phyloP scores from a whole-genome alignment of 2,888 invertebrate species.

The Stenurella melanura region DNA sequence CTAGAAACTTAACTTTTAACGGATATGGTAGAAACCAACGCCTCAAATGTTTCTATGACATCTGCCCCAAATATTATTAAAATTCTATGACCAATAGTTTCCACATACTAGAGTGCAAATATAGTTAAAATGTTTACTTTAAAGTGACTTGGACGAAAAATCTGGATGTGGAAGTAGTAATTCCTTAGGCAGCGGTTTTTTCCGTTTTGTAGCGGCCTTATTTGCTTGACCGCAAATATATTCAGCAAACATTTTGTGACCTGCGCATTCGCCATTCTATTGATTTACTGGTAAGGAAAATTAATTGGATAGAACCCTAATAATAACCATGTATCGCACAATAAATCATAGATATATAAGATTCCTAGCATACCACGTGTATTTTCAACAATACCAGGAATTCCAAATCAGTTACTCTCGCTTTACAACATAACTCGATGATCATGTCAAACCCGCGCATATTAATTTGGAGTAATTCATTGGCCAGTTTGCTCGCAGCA shows the following conservation, averaged over 20 bases:
- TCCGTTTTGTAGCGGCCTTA: no score
- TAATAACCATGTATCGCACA: constrained; percentile 5
- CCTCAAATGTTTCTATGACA: no score
- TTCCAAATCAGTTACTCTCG: constrained; percentile 20
- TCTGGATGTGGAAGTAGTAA: no score
- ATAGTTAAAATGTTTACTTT: no score
- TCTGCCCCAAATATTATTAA: no score
- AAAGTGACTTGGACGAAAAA: no score
- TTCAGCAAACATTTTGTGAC: background rate
- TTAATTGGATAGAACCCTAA: constrained; percentile 27
- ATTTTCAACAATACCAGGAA: constrained; percentile 47
- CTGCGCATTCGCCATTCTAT: constrained; percentile 29
- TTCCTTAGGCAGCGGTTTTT: no score
- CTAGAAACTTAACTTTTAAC: no score
- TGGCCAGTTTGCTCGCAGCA: constrained; percentile 8
- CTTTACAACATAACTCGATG: constrained; percentile 5
- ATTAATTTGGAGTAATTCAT: constrained; percentile 30
- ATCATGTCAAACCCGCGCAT: constrained; percentile 20
- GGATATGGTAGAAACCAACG: no score
- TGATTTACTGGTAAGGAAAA: constrained; percentile 26
- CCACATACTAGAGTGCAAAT: no score
- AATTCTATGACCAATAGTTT: no score
- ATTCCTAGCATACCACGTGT: constrained; percentile 41
- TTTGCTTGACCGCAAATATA: background rate
- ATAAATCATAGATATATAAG: constrained; percentile 51